phyloP scores from a whole-genome alignment of 1,140 invertebrate genomes.

The Trypoxylus dichotomus region DNA sequence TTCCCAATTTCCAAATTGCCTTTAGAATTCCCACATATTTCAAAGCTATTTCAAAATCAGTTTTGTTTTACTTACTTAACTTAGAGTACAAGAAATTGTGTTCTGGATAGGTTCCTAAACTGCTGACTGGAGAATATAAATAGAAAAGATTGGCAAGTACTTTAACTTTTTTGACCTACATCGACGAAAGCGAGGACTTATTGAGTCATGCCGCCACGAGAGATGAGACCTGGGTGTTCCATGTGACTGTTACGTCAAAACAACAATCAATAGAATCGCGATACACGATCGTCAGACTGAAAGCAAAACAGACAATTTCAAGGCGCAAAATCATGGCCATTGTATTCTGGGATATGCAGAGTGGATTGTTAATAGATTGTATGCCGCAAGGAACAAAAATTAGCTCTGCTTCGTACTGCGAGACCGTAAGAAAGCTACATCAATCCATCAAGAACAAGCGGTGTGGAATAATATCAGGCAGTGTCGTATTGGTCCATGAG shows the following conservation, averaged over 20 bases:
- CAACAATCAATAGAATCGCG: slow-evolving; percentile 19
- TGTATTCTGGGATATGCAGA: slow-evolving; percentile 8
- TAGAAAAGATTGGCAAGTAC: too few species aligned
- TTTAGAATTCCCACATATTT: too few species aligned
- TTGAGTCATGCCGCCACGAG: background rate
- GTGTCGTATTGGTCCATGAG: slow-evolving; percentile 6
- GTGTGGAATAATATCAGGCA: background rate
- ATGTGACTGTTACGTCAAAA: background rate
- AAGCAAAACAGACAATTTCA: slow-evolving; percentile 20
- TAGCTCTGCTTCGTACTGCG: background rate
- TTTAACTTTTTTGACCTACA: background rate
- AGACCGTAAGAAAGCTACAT: background rate
- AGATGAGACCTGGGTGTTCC: slow-evolving; percentile 16
- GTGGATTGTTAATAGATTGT: background rate
- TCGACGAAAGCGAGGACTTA: background rate
- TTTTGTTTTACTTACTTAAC: too few species aligned
- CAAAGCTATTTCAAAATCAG: too few species aligned
- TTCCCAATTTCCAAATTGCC: too few species aligned
- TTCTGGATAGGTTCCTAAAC: too few species aligned
- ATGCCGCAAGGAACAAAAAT: slow-evolving; percentile 8
- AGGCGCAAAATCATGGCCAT: slow-evolving; percentile 1
- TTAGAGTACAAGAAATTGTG: too few species aligned
- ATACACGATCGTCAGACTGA: background rate
- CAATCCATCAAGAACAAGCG: background rate
- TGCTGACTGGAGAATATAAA: too few species aligned